These are phyloP conservation scores for Gymnosoma rotundatum DNA, from an alignment of 2,888 invertebrate genomes.

Conservation along the genomic window DNA sequence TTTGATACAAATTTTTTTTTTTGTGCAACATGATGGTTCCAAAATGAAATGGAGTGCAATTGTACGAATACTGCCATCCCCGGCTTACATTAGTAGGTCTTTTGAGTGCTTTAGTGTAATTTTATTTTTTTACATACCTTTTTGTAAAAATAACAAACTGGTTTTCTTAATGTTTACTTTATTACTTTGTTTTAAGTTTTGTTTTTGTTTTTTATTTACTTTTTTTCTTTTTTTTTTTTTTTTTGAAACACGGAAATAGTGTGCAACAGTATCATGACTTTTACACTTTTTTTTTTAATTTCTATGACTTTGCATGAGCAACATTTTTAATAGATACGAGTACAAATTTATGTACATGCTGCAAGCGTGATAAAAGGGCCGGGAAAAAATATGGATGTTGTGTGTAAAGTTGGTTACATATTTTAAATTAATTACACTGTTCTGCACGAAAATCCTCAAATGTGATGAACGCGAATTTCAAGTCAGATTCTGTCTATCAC, in stretches of 20 bases:
- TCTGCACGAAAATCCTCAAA: no score
- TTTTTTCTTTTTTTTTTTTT: background rate
- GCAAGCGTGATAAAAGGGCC: no score
- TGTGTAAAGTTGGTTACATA: no score
- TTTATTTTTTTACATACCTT: constrained; percentile 53
- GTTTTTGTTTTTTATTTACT: constrained; percentile 16
- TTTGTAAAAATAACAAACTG: constrained; percentile 6
- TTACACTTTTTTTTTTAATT: constrained; percentile 55
- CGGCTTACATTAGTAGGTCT: constrained; percentile 21
- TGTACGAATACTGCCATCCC: no score
- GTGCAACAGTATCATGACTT: constrained; percentile 65
- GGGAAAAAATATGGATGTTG: no score
- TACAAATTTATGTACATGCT: no score
- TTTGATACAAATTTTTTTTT: no score
- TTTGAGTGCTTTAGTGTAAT: constrained; percentile 36
- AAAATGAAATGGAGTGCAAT: no score
- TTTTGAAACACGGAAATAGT: constrained; percentile 62
- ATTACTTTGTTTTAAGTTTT: background rate
- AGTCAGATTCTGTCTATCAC: no score
- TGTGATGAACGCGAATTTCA: no score
- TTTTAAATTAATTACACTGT: no score
- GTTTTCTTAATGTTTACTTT: constrained; percentile 5
- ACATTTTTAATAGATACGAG: background rate
- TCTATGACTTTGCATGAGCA: constrained; percentile 58
- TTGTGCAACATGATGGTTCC: no score